These are phyloP conservation scores for Dicerorhinus sumatrensis DNA, from an alignment of 2,113 vertebrate genomes.

Conservation along the genomic window DNA sequence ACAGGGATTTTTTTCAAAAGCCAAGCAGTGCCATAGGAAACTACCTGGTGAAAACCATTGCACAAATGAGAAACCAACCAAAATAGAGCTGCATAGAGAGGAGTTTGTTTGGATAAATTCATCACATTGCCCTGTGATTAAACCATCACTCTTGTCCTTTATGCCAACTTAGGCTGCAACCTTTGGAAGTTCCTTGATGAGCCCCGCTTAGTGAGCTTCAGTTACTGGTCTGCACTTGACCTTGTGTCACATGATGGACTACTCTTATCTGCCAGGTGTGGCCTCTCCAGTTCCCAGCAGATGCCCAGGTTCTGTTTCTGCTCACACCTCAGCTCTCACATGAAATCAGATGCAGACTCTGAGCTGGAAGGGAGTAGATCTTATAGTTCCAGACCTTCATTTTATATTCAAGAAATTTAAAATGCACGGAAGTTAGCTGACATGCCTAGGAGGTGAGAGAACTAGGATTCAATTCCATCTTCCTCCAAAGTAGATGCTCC, in stretches of 20 bases:
- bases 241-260: not conserved
- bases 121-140: not conserved
- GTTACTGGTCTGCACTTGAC: not conserved
- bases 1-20: slow-evolving; percentile 25
- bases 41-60: not conserved
- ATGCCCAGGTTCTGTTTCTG: not conserved
- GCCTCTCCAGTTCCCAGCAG: not conserved
- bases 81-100: not conserved
- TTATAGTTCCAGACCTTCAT: not conserved
- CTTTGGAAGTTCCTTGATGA: not conserved
- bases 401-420: slow-evolving; percentile 28
- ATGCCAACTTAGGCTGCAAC: not conserved
- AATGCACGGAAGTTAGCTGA: not conserved
- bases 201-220: not conserved
- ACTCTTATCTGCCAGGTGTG: not conserved
- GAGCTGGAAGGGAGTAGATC: not conserved
- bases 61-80: not conserved
- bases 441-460: not conserved
- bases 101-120: slow-evolving; percentile 5
- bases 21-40: not conserved
- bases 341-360: not conserved
- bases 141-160: not conserved
- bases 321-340: not conserved
- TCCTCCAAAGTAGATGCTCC: not conserved
- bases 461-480: not conserved